phyloP scores from a whole-genome alignment of 2,888 invertebrate genomes.

The Dyspetes luteomarginatus region DNA sequence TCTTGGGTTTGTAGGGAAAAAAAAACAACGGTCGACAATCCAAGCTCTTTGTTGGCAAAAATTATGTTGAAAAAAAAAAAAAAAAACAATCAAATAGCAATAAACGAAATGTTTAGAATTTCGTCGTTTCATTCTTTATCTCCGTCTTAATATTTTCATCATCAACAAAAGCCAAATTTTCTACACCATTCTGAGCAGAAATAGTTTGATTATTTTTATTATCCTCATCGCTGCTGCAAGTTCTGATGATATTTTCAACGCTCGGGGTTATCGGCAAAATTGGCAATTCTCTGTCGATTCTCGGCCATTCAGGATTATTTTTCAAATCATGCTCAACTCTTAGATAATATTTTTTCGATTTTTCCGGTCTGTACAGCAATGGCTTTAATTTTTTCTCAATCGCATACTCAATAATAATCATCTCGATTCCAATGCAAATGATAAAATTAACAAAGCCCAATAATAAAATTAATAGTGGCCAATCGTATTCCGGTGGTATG shows the following conservation, averaged over 20 bases:
- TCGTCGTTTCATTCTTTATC: slow-evolving; percentile 60
- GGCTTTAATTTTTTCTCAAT: slow-evolving; percentile 85
- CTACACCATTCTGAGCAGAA: slow-evolving; percentile 48
- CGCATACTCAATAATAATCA: slow-evolving; percentile 86
- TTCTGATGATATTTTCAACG: slow-evolving; percentile 74
- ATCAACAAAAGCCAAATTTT: slow-evolving; percentile 68
- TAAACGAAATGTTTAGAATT: slow-evolving; percentile 63
- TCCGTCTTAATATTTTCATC: slow-evolving; percentile 53
- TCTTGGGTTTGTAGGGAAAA: too few species aligned
- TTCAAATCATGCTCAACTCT: slow-evolving; percentile 86
- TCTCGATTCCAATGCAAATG: slow-evolving; percentile 85
- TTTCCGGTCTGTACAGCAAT: slow-evolving; percentile 84
- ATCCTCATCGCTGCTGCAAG: slow-evolving; percentile 61
- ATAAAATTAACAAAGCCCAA: slow-evolving; percentile 84
- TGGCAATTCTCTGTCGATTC: slow-evolving; percentile 77
- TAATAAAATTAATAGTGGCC: slow-evolving; percentile 82
- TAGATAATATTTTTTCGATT: slow-evolving; percentile 87
- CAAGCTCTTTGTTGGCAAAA: too few species aligned
- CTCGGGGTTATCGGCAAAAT: slow-evolving; percentile 74
- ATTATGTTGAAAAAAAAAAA: too few species aligned
- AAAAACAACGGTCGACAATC: too few species aligned
- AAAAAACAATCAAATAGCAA: neutral
- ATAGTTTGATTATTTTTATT: slow-evolving; percentile 51
- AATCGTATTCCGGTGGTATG: slow-evolving; percentile 81
- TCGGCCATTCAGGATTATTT: slow-evolving; percentile 87